Percentiles rank a stretch among this genome's conserved stretches.
These are phyloP conservation scores for Solea solea DNA, from an alignment of 2,113 vertebrate genomes.

Conservation along the genomic window DNA sequence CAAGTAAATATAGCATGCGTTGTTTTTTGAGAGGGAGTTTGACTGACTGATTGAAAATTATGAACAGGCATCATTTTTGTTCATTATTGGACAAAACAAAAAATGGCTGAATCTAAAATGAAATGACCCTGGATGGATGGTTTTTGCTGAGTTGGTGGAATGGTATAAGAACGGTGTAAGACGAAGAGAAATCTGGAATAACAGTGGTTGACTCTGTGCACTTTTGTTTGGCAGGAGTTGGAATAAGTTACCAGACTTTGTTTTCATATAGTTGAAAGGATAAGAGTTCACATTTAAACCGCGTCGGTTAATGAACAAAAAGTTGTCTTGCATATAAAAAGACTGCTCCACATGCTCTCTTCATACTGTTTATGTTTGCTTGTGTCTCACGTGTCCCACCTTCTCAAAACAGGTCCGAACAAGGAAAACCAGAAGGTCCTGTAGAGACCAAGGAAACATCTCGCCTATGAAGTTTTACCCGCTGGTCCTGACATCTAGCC, in stretches of 20 bases:
- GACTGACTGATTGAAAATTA: no score
- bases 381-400: no score
- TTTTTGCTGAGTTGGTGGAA: neutral
- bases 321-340: no score
- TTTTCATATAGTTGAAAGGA: slow-evolving; percentile 5
- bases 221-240: neutral
- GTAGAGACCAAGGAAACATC: no score
- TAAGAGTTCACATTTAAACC: slow-evolving; percentile 30
- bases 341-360: no score
- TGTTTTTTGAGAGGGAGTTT: no score
- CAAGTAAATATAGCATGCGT: no score
- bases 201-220: slow-evolving; percentile 4
- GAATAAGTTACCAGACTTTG: slow-evolving; percentile 51
- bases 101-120: neutral
- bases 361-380: no score
- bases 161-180: neutral
- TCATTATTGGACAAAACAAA: neutral
- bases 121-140: neutral
- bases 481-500: no score
- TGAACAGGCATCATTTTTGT: neutral
- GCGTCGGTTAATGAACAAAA: neutral
- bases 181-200: neutral
- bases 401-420: no score
- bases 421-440: no score
- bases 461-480: no score